Evolutionary conservation across 2,113 vertebrate genomes (phyloP), one percentile per base, ranked within the genome.

Genomic region (Cavia aperea): DNA sequence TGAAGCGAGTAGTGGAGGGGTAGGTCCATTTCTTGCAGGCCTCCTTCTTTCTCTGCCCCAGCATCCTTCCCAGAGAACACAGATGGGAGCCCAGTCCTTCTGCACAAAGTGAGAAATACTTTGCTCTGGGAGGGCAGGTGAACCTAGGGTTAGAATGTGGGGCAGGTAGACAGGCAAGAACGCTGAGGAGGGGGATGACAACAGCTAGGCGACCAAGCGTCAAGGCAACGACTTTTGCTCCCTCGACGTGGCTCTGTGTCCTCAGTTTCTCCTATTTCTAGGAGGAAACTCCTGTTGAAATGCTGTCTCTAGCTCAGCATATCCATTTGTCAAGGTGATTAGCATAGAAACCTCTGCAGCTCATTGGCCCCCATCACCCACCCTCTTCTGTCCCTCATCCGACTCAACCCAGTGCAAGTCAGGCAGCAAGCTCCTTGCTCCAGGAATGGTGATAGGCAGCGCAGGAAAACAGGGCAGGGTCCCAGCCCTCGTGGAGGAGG

Each of bases 51-150:
- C 36, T 39, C 82, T 70, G 29, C 36, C 21, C 81, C 66, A 87
- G 36, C 13, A 31, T 72, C 56, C 62, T 60, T 7, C 60, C 31
- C 70, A 39, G 60, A 54, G 21, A 75, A 46, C 70, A 87, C 56
- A 84, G 75, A 26, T 13, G 16, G 23, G 65, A 89, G 6, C 4
- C 21, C 36, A 24, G 43, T n/a, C 14, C 15, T 81, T 81, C 54
- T 75, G 82, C 84, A 33, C 43, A 58, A 92, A 93, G 39, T 62
- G 33, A 86, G 75, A n/a, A 91, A 68, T 60, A 60, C 29, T 94
- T 88, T 68, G 14, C n/a, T 89, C 31, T 26, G 39, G 24, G 72
- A 56, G 12, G 62, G 16, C 65, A 90, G 78, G 36, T 79, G 66
- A 87, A 83, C 39, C 29, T 75, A n/a, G 70, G 24, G n/a, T 75